Conservation (phyloP, 2,888 invertebrate genomes). For the Pseudolycoriella hygida region DNA sequence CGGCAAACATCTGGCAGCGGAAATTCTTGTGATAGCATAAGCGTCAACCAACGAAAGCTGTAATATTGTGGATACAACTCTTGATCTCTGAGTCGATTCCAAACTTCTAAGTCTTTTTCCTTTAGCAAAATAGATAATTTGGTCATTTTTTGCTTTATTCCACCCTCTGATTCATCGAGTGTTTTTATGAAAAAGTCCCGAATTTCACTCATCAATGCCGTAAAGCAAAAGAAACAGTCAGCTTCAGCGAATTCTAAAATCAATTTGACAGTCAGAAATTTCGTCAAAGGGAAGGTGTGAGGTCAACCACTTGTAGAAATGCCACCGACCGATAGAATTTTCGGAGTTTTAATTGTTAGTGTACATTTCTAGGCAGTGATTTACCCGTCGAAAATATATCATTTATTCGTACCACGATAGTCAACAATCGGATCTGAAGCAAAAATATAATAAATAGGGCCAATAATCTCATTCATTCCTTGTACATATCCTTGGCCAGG, state of each 20-base stretch:
- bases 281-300: no score
- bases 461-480: conserved; percentile 99
- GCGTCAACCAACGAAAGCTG: conserved; percentile 92
- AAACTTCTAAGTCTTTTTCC: conserved; percentile 57
- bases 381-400: neutral
- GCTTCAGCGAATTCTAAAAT: conserved; percentile 78
- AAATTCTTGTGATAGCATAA: conserved; percentile 93
- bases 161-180: conserved; percentile 81
- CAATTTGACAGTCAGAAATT: no score
- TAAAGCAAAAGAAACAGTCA: conserved; percentile 96
- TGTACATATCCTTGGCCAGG: conserved; percentile 93
- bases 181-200: conserved; percentile 94
- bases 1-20: conserved; percentile 91
- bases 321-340: no score
- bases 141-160: conserved; percentile 81
- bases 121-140: conserved; percentile 60
- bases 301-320: no score
- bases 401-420: conserved; percentile 42
- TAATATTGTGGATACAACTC: conserved; percentile 91
- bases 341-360: no score
- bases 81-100: conserved; percentile 57
- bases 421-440: conserved; percentile 71
- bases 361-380: no score
- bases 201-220: conserved; percentile 94
- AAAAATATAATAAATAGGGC: conserved; percentile 94